Evolutionary conservation across 2,113 vertebrate genomes (phyloP).

Genomic region (Silurus meridionalis): DNA sequence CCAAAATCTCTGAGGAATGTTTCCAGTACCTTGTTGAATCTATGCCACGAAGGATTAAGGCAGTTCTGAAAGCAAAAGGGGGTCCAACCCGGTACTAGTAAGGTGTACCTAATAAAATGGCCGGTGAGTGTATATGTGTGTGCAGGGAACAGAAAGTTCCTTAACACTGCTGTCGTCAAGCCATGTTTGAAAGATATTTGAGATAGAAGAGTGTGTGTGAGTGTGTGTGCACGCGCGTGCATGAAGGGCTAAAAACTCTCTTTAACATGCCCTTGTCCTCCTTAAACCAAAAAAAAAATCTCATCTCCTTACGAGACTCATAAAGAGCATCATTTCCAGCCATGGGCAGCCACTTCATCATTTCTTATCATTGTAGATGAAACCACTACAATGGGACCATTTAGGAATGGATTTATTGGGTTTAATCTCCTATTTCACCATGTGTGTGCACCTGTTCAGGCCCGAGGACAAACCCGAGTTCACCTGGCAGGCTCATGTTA

Average conservation of each 20-base stretch:
- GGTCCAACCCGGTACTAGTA: no score
- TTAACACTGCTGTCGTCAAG: neutral
- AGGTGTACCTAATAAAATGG: no score
- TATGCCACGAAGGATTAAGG: no score
- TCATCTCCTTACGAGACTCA: neutral
- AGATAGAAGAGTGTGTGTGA: neutral
- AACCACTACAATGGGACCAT: neutral
- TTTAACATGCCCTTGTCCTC: neutral
- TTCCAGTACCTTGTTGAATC: no score
- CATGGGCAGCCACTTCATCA: neutral
- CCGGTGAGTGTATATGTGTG: no score
- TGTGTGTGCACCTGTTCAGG: neutral
- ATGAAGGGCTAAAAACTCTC: neutral
- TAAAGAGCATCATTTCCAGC: neutral
- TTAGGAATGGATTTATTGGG: conserved; percentile 20
- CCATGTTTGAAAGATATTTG: neutral
- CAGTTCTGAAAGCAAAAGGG: no score
- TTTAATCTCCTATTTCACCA: conserved; percentile 8
- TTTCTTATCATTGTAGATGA: neutral
- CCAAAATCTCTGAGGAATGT: no score
- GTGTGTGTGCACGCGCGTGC: neutral
- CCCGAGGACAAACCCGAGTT: neutral
- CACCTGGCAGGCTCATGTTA: conserved; percentile 2
- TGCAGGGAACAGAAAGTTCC: neutral
- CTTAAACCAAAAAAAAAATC: neutral